Base-by-base conservation (phyloP, 2,888 invertebrate species). In the Girardia tigrina region DNA sequence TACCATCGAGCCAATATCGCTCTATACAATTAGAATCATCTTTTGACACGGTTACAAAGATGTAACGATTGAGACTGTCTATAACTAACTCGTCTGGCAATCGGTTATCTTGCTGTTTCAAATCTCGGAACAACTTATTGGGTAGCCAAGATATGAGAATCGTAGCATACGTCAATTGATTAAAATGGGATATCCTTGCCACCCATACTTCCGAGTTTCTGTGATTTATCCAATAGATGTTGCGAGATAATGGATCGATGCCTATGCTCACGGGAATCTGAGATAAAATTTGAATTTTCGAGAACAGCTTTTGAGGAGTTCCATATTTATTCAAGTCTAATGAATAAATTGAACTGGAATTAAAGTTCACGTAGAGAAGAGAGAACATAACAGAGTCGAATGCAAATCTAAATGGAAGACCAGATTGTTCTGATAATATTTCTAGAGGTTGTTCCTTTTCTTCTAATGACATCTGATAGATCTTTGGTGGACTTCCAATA, bases 171-270 rank as follows among this genome's bases (percentile, higher is more conserved):
- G n/a, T 56, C 56, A 56, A n/a, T 8, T 23, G 56, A 56, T 56
- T 56, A 16, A 56, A 56, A n/a, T 4, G n/a, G 23, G 20, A 20
- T 20, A 56, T 56, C 4, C 56, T n/a, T 20, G 56, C 56, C 6
- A 56, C 56, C 56, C 56, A 56, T 6, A 56, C 56, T 56, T 56
- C 56, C n/a, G 56, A 56, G 23, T 56, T 56, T 6, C 56, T n/a
- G 56, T 56, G 56, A 56, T 56, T 56, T 23, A 56, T 56, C 56
- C 56, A 56, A n/a, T 56, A 56, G n/a, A 56, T 56, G 23, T 56
- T 56, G n/a, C 56, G 56, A 56, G 56, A 56, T 20, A 23, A 6
- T 12, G 56, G 23, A 16, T 56, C 56, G 56, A 56, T 56, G 4
- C 20, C 56, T 20, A 56, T 56, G n/a, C 56, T 56, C 6, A 56